These are phyloP conservation scores for Sebastes hubbsi DNA, from an alignment of 2,797 vertebrate genomes.

Conservation along the genomic window DNA sequence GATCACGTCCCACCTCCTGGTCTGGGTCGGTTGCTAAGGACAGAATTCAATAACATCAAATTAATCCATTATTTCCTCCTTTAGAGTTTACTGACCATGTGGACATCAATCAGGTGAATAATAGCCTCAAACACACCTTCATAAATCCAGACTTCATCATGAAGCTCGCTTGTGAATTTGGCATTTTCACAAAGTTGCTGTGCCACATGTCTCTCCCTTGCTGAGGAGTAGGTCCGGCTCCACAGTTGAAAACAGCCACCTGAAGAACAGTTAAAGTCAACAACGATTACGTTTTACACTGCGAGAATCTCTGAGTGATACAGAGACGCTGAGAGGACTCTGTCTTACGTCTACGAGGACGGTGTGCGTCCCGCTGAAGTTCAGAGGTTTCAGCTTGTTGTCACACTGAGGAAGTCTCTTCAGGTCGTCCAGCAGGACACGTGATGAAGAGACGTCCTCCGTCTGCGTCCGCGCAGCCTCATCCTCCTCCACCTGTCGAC, in stretches of 20 bases:
- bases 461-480: rapidly evolving
- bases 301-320: too few species aligned
- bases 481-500: rapidly evolving
- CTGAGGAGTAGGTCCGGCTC: rapidly evolving
- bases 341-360: conserved; percentile 76
- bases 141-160: rapidly evolving
- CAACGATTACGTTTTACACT: not conserved
- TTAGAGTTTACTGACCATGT: not conserved
- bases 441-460: rapidly evolving
- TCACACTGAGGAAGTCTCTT: conserved; percentile 13
- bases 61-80: not conserved
- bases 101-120: not conserved
- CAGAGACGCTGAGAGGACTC: too few species aligned
- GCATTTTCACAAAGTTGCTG: conserved; percentile 70
- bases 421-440: conserved; percentile 19
- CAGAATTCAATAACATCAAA: not conserved
- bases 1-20: conserved; percentile 45
- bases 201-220: conserved; percentile 35
- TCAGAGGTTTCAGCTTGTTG: not conserved
- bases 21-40: rapidly evolving
- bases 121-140: not conserved
- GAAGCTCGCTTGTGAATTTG: conserved; percentile 2
- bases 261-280: conserved; percentile 2
- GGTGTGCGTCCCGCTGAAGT: not conserved
- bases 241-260: rapidly evolving